Percentiles rank a stretch among this genome's conserved stretches.
These are phyloP conservation scores for Montipora efflorescens DNA, from an alignment of 64 coral and sea anemone genomes.

Conservation along the genomic window DNA sequence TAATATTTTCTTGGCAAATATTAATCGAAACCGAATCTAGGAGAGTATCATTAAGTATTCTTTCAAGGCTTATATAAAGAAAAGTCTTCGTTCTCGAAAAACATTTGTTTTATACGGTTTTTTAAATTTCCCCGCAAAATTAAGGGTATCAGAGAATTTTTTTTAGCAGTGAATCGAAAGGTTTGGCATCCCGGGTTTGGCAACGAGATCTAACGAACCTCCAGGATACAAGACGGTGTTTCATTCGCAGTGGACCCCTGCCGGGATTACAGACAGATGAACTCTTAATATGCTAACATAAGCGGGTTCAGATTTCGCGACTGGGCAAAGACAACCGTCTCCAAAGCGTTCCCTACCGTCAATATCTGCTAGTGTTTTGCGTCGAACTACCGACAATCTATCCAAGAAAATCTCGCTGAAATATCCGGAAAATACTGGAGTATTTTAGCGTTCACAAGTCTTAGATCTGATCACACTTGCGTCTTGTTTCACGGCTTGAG, in stretches of 20 bases:
- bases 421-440: not conserved
- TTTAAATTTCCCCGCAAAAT: not conserved
- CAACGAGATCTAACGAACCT: not conserved
- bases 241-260: not conserved
- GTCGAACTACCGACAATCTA: not conserved
- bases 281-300: not conserved
- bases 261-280: not conserved
- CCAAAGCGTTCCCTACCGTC: not conserved
- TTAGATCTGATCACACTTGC: not conserved
- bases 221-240: slow-evolving; percentile 10
- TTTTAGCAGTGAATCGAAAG: not conserved
- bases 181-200: not conserved
- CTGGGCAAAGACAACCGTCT: not conserved
- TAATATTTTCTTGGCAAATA: not conserved
- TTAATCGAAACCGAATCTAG: not conserved
- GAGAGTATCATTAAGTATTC: not conserved
- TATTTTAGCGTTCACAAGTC: not conserved
- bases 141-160: too few species aligned
- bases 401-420: not conserved
- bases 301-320: slow-evolving; percentile 17
- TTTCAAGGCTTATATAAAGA: too few species aligned
- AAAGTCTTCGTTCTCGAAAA: not conserved
- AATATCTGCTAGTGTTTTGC: not conserved
- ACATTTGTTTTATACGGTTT: not conserved
- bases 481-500: slow-evolving; percentile 15